Conservation (phyloP, 2,113 vertebrate species). For the Bujurquina vittata region DNA sequence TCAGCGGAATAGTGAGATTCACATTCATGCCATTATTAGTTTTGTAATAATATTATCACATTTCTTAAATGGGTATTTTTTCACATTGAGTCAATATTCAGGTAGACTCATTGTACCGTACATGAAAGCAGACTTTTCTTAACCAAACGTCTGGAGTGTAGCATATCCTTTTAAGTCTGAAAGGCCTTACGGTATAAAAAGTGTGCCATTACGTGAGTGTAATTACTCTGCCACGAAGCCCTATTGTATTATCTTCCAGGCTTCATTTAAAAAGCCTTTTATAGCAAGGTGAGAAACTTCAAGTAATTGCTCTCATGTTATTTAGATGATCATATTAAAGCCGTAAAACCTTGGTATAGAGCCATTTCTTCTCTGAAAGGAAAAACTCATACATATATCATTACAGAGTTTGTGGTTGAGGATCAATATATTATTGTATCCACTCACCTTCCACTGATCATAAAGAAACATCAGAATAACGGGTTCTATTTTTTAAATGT, state of each 20-base stretch:
- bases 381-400: not conserved
- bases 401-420: not conserved
- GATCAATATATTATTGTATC: not conserved
- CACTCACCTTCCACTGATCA: not conserved
- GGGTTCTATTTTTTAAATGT: not conserved
- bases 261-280: constrained; percentile 32
- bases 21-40: not conserved
- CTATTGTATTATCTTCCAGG: constrained; percentile 8
- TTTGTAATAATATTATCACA: not conserved
- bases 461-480: not conserved
- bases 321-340: not conserved
- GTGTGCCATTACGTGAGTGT: not conserved
- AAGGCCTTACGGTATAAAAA: not conserved
- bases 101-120: not conserved
- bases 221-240: constrained; percentile 36
- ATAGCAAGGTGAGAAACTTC: not conserved
- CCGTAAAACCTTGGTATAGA: not conserved
- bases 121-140: not conserved
- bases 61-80: not conserved
- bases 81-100: not conserved
- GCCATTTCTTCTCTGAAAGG: not conserved
- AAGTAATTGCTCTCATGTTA: not conserved
- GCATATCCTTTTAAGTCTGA: not conserved
- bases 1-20: not conserved
- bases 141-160: not conserved